Evolutionary conservation across 2,113 vertebrate species (phyloP), one percentile per base, ranked within the genome.

Genomic region (Bos taurus): DNA sequence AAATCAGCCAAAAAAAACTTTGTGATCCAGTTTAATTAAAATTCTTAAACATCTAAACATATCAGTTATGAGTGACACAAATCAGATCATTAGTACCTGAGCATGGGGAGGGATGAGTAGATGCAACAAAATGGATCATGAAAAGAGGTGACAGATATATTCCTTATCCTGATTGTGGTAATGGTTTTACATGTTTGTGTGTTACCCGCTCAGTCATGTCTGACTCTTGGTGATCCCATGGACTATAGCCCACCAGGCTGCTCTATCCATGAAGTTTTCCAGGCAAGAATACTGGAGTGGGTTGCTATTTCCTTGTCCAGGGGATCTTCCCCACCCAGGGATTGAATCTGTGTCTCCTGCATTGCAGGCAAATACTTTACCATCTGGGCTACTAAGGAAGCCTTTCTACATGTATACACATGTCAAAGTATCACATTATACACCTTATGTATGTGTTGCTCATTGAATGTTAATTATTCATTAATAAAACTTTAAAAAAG

Each of bases 11-110:
- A 43, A 43, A 43, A 43, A 78, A 59, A 78, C 2, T 43, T 2
- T 95, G 15, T 28, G 48, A 93, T 48, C 3, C 19, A 83, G n/a
- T 23, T 26, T 52, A 85, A 77, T 60, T 91, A 88, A 57, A 90
- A 85, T 43, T 59, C 4, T 23, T 48, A 28, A 46, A 57, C 25
- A 40, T 5, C 2, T 26, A 30, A 50, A n/a, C 2, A 5, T 54
- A 26, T 56, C 12, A 78, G 5, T 13, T 88, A 21, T 8, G 6
- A 82, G 3, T 33, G 16, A 28, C 5, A 86, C 15, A 71, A 74
- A 50, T 86, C 23, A 94, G n/a, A n/a, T 74, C 7, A 84, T 56
- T 7, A 6, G 3, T 93, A n/a, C 2, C 11, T 60, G 13, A 80
- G 6, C 19, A 15, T n/a, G 5, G 13, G 26, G 52, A 6, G 16